Base-by-base conservation (phyloP, 2,113 vertebrate genomes). In the Chamaetylas fuelleborni region DNA sequence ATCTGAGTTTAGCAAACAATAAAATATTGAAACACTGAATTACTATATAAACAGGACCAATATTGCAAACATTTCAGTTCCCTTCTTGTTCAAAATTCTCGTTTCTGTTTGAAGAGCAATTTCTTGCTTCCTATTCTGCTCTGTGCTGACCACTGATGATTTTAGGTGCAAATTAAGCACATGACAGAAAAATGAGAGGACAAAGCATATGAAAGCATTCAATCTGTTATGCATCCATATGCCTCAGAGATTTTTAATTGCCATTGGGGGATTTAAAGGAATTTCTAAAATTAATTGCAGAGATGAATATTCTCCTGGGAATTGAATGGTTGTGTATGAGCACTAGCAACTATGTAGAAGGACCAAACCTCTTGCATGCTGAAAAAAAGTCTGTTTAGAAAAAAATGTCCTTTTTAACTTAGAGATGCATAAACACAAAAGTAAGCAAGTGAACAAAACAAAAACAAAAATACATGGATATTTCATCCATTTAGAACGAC, bases 291-390 rank as follows among this genome's bases (percentile, higher is more conserved):
- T 54, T 74, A 57, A 57, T 81, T 82, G 40, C 6, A 76, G n/a
- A 51, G 9, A 31, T 74, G 15, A 20, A 34, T 69, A 25, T 13
- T 90, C 19, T 64, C 26, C 26, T 54, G 45, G 47, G 61, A 79
- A 70, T 11, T 50, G 22, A 62, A 40, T 29, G 14, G 12, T 26
- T 78, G 11, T 56, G 6, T 62, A 71, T 87, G 8, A 73, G 4
- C 11, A 24, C 28, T 34, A n/a, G 48, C 5, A 79, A 20, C 43
- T 50, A 4, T 6, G 10, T 56, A 11, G 8, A 81, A 58, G 20
- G 20, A 62, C 2, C 33, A 79, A 94, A 72, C 1, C 47, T 82
- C 34, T 26, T 0, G 0, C 11, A 42, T 29, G 0, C 34, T 12
- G 38, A 28, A 74, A 81, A 86, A 91, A 50, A 15, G 3, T 0